Percentiles rank a stretch among this genome's conserved stretches.
phyloP scores from a whole-genome alignment of 2,113 vertebrate species.

The Ochotona princeps region DNA sequence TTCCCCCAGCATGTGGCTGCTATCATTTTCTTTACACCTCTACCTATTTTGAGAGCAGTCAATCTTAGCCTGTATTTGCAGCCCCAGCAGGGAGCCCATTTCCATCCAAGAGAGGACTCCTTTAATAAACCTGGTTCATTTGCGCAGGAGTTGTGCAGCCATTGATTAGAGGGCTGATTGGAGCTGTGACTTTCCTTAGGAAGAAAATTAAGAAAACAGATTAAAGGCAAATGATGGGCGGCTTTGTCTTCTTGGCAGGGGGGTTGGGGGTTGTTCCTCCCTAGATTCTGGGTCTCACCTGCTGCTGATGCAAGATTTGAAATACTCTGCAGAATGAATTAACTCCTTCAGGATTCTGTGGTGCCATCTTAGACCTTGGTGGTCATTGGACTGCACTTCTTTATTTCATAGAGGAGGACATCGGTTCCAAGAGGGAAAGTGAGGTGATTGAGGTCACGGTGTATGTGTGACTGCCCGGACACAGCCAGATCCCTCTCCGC shows the following conservation, averaged over 20 bases:
- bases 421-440: background rate
- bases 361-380: background rate
- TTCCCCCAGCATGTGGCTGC: background rate
- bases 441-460: too few relatives aligned
- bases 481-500: background rate
- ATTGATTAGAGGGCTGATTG: slow-evolving; percentile 81
- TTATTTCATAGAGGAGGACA: background rate
- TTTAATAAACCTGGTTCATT: slow-evolving; percentile 81
- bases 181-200: slow-evolving; percentile 73
- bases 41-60: slow-evolving; percentile 72
- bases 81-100: slow-evolving; percentile 78
- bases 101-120: slow-evolving; percentile 72
- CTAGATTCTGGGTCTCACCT: background rate
- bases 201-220: slow-evolving; percentile 80
- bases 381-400: background rate
- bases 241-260: slow-evolving; percentile 67
- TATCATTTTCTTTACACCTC: slow-evolving; percentile 58
- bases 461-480: background rate
- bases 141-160: slow-evolving; percentile 67
- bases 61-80: slow-evolving; percentile 72
- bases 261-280: background rate
- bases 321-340: slow-evolving; percentile 39
- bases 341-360: background rate
- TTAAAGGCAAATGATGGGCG: slow-evolving; percentile 77
- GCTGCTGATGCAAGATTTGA: background rate